phyloP scores from a whole-genome alignment of 2,888 invertebrate genomes.

The Nesidiocoris tenuis region DNA sequence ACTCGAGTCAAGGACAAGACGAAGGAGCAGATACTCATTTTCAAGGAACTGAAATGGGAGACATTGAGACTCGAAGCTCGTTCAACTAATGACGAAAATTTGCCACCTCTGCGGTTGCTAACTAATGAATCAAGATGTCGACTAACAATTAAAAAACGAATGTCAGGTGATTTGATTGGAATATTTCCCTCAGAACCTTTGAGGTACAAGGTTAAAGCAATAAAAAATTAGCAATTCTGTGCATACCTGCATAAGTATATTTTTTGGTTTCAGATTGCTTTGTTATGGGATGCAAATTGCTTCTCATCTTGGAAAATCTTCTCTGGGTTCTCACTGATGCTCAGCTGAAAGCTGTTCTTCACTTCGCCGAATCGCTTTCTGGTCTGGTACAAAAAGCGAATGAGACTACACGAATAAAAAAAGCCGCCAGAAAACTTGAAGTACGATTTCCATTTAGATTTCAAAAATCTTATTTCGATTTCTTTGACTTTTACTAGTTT shows the following conservation, averaged over 20 bases:
- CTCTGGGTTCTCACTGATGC: constrained; percentile 97
- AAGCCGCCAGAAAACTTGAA: constrained; percentile 81
- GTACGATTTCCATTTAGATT: constrained; percentile 56
- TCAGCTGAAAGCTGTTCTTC: constrained; percentile 88
- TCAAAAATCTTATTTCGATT: constrained; percentile 2
- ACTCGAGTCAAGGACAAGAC: constrained; percentile 89
- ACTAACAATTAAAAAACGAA: constrained; percentile 91
- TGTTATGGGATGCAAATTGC: constrained; percentile 86
- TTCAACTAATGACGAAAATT: constrained; percentile 70
- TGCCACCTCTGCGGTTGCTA: constrained; percentile 86
- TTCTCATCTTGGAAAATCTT: constrained; percentile 90
- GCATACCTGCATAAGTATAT: no score
- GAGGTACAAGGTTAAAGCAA: no score
- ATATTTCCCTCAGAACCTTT: no score
- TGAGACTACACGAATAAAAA: constrained; percentile 73
- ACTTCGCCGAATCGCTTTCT: constrained; percentile 81
- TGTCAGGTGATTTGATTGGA: constrained; percentile 66
- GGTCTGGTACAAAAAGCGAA: constrained; percentile 79
- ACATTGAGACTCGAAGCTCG: constrained; percentile 92
- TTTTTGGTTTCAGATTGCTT: constrained; percentile 86
- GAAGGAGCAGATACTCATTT: constrained; percentile 86
- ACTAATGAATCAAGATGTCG: constrained; percentile 89
- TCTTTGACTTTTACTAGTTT: no score
- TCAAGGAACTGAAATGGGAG: constrained; percentile 97
- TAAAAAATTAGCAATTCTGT: no score